Base-by-base conservation (phyloP, 2,113 vertebrate genomes). In the Corythornis madagascariensis region DNA sequence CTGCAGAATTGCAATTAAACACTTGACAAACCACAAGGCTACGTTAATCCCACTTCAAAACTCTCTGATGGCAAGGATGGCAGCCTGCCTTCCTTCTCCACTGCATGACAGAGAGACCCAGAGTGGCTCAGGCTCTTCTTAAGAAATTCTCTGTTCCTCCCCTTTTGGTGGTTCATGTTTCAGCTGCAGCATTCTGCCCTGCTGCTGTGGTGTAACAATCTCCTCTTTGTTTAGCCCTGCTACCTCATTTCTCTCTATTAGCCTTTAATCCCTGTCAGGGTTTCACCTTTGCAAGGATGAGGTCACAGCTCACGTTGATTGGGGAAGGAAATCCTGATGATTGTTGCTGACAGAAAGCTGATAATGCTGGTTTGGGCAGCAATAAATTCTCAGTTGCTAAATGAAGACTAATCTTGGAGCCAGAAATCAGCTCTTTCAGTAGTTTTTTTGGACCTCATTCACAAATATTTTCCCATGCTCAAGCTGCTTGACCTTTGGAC, bases 251-350 rank as follows among this genome's bases (percentile, higher is more conserved):
- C 95, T 96, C 95, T 92, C 90, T 93, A 93, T 95, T 95, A 96
- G 92, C 81, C 96, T 95, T 97, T 97, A 97, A 97, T 97, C 96
- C 97, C 96, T 96, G 97, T 96, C 96, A 97, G 92, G 91, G 92
- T 90, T 97, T 96, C 95, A 96, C 96, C 96, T 96, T 91, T 96
- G 93, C 94, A 93, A 55, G 47, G 24, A 94, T 96, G 92, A 97
- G 97, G 97, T 97, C 96, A 97, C 93, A 95, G 93, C 95, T 97
- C 95, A 91, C 25, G 93, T 91, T 97, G 97, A 96, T 92, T 96
- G 92, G 95, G 94, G 93, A 95, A 96, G 96, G 95, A 97, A 97
- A 96, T 94, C 75, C 93, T 92, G 91, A 92, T 94, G 95, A 97
- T 95, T 83, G 93, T 85, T 96, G 95, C 92, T 96, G 96, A 97